phyloP scores from a whole-genome alignment of 2,113 vertebrate species.

The Onychostruthus taczanowskii region DNA sequence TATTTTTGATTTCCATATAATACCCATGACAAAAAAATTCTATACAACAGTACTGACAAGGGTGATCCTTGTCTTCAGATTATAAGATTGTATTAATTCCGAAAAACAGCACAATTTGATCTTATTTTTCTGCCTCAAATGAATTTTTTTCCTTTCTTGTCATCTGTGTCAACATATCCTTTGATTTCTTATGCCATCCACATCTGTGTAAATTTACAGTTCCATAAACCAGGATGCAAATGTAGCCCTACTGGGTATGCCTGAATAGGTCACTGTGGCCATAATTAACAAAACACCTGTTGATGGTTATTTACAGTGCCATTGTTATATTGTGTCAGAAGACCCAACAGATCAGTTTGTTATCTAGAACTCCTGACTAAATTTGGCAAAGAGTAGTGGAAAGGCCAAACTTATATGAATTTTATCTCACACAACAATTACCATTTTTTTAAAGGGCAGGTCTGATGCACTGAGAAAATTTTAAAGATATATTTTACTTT shows the following conservation, averaged over 20 bases:
- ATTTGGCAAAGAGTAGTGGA: constrained; percentile 27
- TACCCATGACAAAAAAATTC: not conserved
- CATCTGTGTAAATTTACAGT: not conserved
- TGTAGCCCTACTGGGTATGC: not conserved
- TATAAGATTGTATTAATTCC: not conserved
- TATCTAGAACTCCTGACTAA: constrained; percentile 15
- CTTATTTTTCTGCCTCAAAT: not conserved
- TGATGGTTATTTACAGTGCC: not conserved
- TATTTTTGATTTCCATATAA: not conserved
- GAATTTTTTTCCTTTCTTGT: not conserved
- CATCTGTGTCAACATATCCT: not conserved
- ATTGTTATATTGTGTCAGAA: not conserved
- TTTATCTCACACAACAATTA: constrained; percentile 46
- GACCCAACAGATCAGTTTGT: constrained; percentile 7
- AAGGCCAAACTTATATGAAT: constrained; percentile 35
- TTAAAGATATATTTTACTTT: constrained; percentile 6
- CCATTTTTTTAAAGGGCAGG: constrained; percentile 53
- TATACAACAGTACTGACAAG: not conserved
- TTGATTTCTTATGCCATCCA: not conserved
- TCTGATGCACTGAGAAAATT: constrained; percentile 13
- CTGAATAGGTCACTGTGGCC: not conserved
- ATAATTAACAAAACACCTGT: not conserved
- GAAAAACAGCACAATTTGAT: not conserved
- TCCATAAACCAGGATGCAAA: not conserved
- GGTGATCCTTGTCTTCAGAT: not conserved